phyloP scores from a whole-genome alignment of 2,888 invertebrate species.

The Limulus polyphemus region DNA sequence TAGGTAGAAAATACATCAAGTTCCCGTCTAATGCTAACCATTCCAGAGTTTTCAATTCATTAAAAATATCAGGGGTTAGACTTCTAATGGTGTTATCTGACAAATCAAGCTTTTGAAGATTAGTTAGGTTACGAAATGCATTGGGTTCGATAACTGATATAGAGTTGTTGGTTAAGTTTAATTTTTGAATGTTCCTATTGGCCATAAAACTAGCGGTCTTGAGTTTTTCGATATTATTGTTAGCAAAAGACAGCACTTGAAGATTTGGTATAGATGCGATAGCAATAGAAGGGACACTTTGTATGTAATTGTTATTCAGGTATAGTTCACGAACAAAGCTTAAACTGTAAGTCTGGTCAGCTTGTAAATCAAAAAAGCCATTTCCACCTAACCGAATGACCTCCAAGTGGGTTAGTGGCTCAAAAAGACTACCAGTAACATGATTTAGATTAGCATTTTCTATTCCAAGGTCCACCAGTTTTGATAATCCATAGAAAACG shows the following conservation, averaged over 20 bases:
- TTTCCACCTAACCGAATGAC: background rate
- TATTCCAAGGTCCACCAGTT: background rate
- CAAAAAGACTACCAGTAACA: background rate
- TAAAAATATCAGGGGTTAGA: slow-evolving; percentile 21
- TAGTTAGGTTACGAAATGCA: slow-evolving; percentile 28
- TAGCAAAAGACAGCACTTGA: slow-evolving; percentile 19
- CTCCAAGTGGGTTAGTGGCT: background rate
- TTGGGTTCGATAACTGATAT: slow-evolving; percentile 27
- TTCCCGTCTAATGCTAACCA: slow-evolving; percentile 23
- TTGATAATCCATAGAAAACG: background rate
- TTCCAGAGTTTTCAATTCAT: slow-evolving; percentile 18
- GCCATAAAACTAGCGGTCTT: slow-evolving; percentile 27
- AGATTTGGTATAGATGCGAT: slow-evolving; percentile 4
- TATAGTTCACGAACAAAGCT: slow-evolving; percentile 4
- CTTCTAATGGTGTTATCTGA: slow-evolving; percentile 24
- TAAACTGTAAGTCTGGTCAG: background rate
- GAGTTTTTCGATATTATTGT: slow-evolving; percentile 20
- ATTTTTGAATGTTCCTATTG: slow-evolving; percentile 22
- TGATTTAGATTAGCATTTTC: background rate
- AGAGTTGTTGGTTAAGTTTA: slow-evolving; percentile 26
- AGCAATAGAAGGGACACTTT: slow-evolving; percentile 23
- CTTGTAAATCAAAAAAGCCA: background rate
- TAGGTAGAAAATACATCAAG: slow-evolving; percentile 28
- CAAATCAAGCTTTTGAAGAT: slow-evolving; percentile 28
- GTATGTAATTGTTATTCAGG: slow-evolving; percentile 7